A percentile compares a stretch with the other conserved stretches of the same genome.
Evolutionary conservation across 2,113 vertebrate genomes (phyloP).

Genomic region (Hippopotamus amphibius): DNA sequence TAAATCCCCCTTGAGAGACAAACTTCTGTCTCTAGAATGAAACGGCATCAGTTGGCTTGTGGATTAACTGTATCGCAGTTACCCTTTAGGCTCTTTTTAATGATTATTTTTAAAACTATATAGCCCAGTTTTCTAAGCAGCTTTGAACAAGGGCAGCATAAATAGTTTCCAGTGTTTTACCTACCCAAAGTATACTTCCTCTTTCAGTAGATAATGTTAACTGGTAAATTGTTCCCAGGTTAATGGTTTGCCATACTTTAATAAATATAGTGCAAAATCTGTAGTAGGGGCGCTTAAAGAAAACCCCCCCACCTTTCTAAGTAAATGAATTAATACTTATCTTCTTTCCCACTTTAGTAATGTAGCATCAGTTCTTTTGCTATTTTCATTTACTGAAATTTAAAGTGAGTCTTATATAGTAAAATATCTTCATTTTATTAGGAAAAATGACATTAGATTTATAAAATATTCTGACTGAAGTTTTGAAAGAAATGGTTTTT

Average conservation of each 20-base stretch:
- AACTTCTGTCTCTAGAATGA: background rate
- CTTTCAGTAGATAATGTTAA: background rate
- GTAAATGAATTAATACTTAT: background rate
- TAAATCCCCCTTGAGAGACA: background rate
- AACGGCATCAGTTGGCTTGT: background rate
- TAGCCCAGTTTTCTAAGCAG: background rate
- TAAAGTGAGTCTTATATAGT: background rate
- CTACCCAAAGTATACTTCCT: background rate
- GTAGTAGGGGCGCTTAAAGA: background rate
- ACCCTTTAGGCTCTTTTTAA: background rate
- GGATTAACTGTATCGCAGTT: background rate
- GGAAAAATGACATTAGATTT: conserved; percentile 44
- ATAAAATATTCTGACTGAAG: background rate
- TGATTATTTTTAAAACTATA: background rate
- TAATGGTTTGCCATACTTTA: background rate
- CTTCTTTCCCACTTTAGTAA: background rate
- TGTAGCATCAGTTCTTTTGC: background rate
- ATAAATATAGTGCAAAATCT: background rate
- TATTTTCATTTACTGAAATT: conserved; percentile 31
- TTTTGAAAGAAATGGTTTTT: conserved; percentile 16
- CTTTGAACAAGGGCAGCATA: background rate
- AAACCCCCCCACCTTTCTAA: background rate
- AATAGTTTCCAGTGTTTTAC: background rate
- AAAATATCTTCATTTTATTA: conserved; percentile 19
- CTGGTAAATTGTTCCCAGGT: conserved; percentile 48